These are phyloP conservation scores for Tetraodon nigroviridis DNA, from an alignment of 2,113 vertebrate genomes.

Conservation along the genomic window DNA sequence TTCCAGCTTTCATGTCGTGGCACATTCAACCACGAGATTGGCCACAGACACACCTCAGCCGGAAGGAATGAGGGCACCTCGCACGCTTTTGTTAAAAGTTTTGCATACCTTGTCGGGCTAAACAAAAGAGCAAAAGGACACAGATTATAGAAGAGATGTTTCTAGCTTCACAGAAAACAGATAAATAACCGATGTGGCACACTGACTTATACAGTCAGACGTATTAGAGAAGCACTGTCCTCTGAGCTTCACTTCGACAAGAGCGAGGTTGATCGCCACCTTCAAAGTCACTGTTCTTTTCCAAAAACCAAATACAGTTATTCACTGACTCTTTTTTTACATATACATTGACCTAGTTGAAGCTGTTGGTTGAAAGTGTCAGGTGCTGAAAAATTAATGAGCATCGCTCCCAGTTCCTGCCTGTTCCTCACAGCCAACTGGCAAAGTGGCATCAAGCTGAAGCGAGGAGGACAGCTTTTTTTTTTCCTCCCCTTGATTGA, in stretches of 20 bases:
- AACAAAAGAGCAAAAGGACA: constrained; percentile 6
- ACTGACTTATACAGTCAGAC: not conserved
- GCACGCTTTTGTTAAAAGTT: not conserved
- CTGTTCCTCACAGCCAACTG: constrained; percentile 77
- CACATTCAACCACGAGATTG: constrained; percentile 59
- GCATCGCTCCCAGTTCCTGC: constrained; percentile 76
- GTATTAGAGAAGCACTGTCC: not conserved
- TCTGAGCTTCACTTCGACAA: constrained; percentile 39
- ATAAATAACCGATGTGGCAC: no score
- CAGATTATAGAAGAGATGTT: no score
- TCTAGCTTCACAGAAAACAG: no score
- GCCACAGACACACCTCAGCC: constrained; percentile 58
- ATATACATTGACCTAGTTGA: constrained; percentile 84
- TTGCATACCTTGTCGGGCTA: not conserved
- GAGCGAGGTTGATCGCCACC: constrained; percentile 60
- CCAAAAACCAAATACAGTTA: constrained; percentile 69
- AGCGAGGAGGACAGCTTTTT: constrained; percentile 71
- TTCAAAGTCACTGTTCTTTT: constrained; percentile 56
- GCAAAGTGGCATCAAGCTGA: constrained; percentile 77
- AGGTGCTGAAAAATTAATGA: constrained; percentile 81
- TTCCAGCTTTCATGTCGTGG: constrained; percentile 62
- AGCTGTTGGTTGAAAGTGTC: constrained; percentile 77
- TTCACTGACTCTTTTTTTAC: constrained; percentile 70
- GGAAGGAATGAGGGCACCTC: constrained; percentile 18
- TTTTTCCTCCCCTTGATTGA: constrained; percentile 77